A percentile compares a stretch with the other conserved stretches of the same genome.
These are phyloP conservation scores for Rosalia funebris DNA, from an alignment of 2,888 invertebrate species.

Conservation along the genomic window DNA sequence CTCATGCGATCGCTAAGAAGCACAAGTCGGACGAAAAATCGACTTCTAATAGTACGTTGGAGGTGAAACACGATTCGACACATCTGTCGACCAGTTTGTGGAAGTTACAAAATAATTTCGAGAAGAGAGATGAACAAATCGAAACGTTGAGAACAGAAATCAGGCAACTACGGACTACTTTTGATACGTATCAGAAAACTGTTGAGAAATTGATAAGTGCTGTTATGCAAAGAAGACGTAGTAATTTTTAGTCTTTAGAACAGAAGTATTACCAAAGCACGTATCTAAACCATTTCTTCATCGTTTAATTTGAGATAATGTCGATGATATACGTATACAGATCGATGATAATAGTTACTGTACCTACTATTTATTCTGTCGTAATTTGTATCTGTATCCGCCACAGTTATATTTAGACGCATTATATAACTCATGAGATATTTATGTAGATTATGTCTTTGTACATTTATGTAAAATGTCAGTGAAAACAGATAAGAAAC, in stretches of 20 bases:
- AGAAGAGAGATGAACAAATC: constrained; percentile 75
- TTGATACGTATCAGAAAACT: constrained; percentile 46
- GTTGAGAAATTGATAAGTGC: constrained; percentile 57
- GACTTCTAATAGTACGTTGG: constrained; percentile 71
- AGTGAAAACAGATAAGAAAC: too few species aligned
- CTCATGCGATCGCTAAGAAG: constrained; percentile 82
- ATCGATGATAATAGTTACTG: too few species aligned
- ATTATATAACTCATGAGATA: too few species aligned
- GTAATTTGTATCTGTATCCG: too few species aligned
- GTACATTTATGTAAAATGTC: too few species aligned
- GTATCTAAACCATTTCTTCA: too few species aligned
- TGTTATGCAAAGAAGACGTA: constrained; percentile 47
- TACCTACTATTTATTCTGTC: too few species aligned
- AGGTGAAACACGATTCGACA: constrained; percentile 54
- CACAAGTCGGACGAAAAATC: constrained; percentile 76
- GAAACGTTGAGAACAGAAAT: constrained; percentile 75
- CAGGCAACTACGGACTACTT: constrained; percentile 66
- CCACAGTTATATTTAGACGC: too few species aligned
- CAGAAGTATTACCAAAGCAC: too few species aligned
- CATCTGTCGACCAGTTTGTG: constrained; percentile 65
- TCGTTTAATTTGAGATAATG: too few species aligned
- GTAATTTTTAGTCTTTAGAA: constrained; percentile 12
- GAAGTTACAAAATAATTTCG: constrained; percentile 72
- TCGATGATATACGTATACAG: too few species aligned
- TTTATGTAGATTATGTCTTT: too few species aligned